Conservation (phyloP, 2,113 vertebrate genomes). For the Anguilla japonica region DNA sequence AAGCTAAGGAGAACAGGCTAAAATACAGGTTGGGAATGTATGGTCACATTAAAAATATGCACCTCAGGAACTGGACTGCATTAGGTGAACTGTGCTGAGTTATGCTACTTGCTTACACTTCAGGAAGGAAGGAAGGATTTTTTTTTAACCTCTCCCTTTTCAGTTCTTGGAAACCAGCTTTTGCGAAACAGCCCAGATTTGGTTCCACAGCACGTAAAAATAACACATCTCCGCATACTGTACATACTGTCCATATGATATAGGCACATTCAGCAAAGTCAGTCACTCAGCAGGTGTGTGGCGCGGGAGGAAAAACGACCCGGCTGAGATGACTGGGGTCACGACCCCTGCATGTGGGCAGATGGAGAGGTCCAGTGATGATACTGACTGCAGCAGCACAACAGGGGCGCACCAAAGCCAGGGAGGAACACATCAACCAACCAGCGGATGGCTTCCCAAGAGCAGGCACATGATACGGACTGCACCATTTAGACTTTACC, state of each 20-base stretch:
- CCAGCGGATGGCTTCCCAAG: too few relatives aligned
- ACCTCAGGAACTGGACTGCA: neutral
- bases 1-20: neutral
- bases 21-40: neutral
- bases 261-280: slow-evolving; percentile 46
- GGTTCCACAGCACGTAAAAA: slow-evolving; percentile 18
- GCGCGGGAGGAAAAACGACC: slow-evolving; percentile 8
- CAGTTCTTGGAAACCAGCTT: neutral
- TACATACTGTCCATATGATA: slow-evolving; percentile 43
- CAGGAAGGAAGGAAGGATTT: neutral
- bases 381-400: slow-evolving; percentile 25
- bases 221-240: slow-evolving; percentile 37
- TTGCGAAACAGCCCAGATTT: slow-evolving; percentile 21
- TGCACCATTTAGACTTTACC: neutral
- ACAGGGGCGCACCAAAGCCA: neutral
- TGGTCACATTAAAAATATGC: neutral
- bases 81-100: slow-evolving; percentile 4
- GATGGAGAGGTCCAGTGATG: slow-evolving; percentile 32
- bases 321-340: slow-evolving; percentile 9
- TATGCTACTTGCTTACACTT: neutral
- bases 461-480: neutral
- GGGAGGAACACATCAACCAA: neutral
- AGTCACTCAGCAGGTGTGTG: slow-evolving; percentile 30
- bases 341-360: neutral
- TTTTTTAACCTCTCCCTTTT: neutral